phyloP scores from a whole-genome alignment of 2,113 vertebrate species.

The Bagarius yarrelli region DNA sequence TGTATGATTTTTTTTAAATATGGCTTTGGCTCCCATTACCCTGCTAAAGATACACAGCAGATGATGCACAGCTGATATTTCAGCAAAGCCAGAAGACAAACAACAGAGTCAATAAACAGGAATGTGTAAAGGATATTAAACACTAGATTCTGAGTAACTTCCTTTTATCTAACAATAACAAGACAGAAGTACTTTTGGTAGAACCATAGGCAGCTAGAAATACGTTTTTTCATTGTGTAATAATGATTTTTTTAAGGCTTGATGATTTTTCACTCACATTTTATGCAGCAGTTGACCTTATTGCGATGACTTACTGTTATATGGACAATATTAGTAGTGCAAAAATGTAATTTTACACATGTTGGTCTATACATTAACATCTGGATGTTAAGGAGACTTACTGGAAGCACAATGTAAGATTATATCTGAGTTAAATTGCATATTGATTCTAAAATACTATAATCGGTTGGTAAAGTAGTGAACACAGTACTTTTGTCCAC shows the following conservation, averaged over 20 bases:
- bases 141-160: not conserved
- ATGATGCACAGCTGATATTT: not conserved
- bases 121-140: not conserved
- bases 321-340: no score
- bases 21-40: not conserved
- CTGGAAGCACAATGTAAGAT: not conserved
- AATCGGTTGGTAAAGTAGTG: not conserved
- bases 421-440: not conserved
- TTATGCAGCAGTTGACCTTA: not conserved
- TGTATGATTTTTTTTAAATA: not conserved
- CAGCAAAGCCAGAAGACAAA: not conserved
- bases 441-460: conserved; percentile 20
- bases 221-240: not conserved
- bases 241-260: no score
- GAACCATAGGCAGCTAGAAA: not conserved
- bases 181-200: not conserved
- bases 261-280: not conserved
- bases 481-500: not conserved
- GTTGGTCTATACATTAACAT: no score
- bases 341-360: no score
- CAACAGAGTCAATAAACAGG: not conserved
- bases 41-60: no score
- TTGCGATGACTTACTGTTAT: no score
- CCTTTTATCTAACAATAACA: not conserved
- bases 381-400: no score